Evolutionary conservation across 1,140 invertebrate genomes (phyloP).

Genomic region (Anastrepha ludens): DNA sequence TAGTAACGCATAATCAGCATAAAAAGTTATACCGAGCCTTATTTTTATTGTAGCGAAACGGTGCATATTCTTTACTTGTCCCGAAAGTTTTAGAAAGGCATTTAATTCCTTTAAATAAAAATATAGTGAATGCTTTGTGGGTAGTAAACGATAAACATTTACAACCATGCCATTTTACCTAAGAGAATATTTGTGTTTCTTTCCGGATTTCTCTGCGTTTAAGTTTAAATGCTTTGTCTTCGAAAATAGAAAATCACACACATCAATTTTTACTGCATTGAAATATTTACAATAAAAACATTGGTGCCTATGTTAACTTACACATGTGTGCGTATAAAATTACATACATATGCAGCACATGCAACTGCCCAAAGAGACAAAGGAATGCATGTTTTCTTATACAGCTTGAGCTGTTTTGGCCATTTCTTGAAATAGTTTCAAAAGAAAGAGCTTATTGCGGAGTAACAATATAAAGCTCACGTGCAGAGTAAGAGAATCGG

Average conservation of each 20-base stretch:
- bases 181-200: neutral
- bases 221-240: neutral
- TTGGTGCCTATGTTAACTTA: neutral
- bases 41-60: no score
- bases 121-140: no score
- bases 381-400: neutral
- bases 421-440: neutral
- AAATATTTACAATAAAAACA: neutral
- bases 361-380: neutral
- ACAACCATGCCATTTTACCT: neutral
- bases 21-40: no score
- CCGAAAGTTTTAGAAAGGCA: no score
- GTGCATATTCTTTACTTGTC: no score
- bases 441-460: no score
- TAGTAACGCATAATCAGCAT: no score
- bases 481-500: no score
- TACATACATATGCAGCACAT: neutral
- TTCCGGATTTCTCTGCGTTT: no score
- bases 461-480: no score
- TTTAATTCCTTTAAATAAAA: no score
- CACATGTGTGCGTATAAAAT: neutral
- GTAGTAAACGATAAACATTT: neutral
- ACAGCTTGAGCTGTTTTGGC: neutral
- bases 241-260: slow-evolving; percentile 4
- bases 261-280: slow-evolving; percentile 3